Evolutionary conservation across 2,113 vertebrate genomes (phyloP), one percentile per base, ranked within the genome.

Genomic region (Siniperca chuatsi): DNA sequence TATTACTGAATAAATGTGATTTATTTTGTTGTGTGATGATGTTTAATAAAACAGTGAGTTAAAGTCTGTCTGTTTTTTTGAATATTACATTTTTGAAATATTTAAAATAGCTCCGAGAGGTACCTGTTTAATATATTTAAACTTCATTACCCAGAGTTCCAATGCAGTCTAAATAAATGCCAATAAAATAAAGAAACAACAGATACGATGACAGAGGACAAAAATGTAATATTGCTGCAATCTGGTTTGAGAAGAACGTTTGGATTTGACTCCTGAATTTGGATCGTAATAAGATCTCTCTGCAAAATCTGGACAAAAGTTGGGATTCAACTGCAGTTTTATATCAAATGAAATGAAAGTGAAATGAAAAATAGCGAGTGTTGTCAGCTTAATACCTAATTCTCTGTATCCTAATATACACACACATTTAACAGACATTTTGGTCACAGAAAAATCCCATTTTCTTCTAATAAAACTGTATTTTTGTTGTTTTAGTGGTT

Each of bases 11-110:
- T 44, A 10, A 33, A 82, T 52, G 42, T 23, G 73, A 54, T 37
- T 21, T 25, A 16, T 77, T 50, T 64, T 52, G 54, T 61, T 25
- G 35, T 81, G 40, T 54, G 60, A 52, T 65, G 29, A 35, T 52
- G n/a, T 82, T 40, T 73, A 25, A 68, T 78, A 54, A 67, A 72
- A 50, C 46, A 12, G 7, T 40, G 9, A 78, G 46, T 0, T 25
- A 2, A 52, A 57, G 20, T 42, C 16, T 81, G 18, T 58, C 3
- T 11, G 25, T 29, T 40, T 62, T 13, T 72, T 4, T 62, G 66
- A 10, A 29, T 29, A 13, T 62, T 61, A 8, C 8, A 18, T 35
- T 55, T 72, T 50, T 55, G 8, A 52, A 29, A 16, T 50, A 29
- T 48, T 16, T 50, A 25, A 62, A 57, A 52, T 20, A 48, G 42